Evolutionary conservation across 92 coral and sea anemone genomes (phyloP).

Genomic region (Zoanthus sansibaricus): DNA sequence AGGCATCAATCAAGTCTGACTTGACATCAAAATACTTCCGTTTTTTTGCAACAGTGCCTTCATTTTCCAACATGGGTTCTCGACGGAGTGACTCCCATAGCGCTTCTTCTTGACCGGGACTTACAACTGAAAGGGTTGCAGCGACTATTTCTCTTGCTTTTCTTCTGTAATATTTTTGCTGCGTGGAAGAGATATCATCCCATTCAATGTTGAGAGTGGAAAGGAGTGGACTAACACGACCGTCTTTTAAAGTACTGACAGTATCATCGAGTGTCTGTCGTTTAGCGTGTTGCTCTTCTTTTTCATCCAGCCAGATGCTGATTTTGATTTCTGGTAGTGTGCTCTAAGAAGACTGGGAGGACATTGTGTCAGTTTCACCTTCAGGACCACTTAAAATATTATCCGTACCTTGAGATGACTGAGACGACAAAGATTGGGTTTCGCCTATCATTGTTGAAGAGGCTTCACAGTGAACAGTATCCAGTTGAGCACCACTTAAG

Average conservation of each 20-base stretch:
- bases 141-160: slow-evolving; percentile 48
- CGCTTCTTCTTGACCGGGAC: slow-evolving; percentile 60
- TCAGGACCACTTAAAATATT: too few relatives aligned
- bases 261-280: slow-evolving; percentile 1
- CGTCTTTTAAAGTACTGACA: neutral
- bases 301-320: slow-evolving; percentile 40
- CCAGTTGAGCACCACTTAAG: too few relatives aligned
- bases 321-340: neutral
- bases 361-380: neutral
- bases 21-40: slow-evolving; percentile 46
- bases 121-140: slow-evolving; percentile 46
- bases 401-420: too few relatives aligned
- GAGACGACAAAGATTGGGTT: too few relatives aligned
- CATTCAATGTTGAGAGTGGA: slow-evolving; percentile 50
- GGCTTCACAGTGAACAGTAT: too few relatives aligned
- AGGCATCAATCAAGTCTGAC: slow-evolving; percentile 38
- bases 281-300: slow-evolving; percentile 29
- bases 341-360: neutral
- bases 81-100: slow-evolving; percentile 55
- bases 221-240: slow-evolving; percentile 16
- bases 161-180: slow-evolving; percentile 44
- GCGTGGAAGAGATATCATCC: slow-evolving; percentile 62
- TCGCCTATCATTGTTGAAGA: too few relatives aligned
- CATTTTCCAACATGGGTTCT: slow-evolving; percentile 39
- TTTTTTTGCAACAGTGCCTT: neutral